A percentile compares a stretch with the other conserved stretches of the same genome.
These are phyloP conservation scores for Polietes domitor DNA, from an alignment of 2,888 invertebrate genomes.

Conservation along the genomic window DNA sequence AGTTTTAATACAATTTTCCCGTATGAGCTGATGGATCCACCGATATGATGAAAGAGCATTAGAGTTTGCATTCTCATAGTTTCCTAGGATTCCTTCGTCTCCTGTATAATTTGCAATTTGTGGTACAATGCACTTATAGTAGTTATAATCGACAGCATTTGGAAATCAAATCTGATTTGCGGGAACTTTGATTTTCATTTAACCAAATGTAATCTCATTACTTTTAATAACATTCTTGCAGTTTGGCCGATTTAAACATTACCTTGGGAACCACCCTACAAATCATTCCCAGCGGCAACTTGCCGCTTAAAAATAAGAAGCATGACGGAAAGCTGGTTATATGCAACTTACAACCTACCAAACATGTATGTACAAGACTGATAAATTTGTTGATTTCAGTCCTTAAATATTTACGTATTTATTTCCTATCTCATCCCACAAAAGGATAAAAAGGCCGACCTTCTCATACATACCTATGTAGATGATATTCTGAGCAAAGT, in stretches of 20 bases:
- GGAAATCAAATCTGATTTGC: too few relatives aligned
- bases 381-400: background rate
- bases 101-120: too few relatives aligned
- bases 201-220: too few relatives aligned
- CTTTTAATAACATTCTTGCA: too few relatives aligned
- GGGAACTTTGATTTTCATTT: too few relatives aligned
- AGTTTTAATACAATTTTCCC: too few relatives aligned
- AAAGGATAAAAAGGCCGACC: constrained; percentile 94
- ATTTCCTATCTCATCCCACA: background rate
- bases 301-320: constrained; percentile 92
- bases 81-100: too few relatives aligned
- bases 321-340: constrained; percentile 94
- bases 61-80: too few relatives aligned
- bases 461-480: constrained; percentile 93
- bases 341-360: constrained; percentile 98
- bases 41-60: too few relatives aligned
- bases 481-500: constrained; percentile 90
- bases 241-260: constrained; percentile 95
- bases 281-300: constrained; percentile 97
- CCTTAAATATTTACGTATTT: background rate
- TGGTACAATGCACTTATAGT: too few relatives aligned
- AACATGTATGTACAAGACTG: constrained; percentile 87
- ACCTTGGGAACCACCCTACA: constrained; percentile 98
- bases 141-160: too few relatives aligned
- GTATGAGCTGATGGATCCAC: too few relatives aligned